A percentile compares a stretch with the other conserved stretches of the same genome.
Conservation (phyloP, 2,797 vertebrate genomes). For the Liparis tanakae region DNA sequence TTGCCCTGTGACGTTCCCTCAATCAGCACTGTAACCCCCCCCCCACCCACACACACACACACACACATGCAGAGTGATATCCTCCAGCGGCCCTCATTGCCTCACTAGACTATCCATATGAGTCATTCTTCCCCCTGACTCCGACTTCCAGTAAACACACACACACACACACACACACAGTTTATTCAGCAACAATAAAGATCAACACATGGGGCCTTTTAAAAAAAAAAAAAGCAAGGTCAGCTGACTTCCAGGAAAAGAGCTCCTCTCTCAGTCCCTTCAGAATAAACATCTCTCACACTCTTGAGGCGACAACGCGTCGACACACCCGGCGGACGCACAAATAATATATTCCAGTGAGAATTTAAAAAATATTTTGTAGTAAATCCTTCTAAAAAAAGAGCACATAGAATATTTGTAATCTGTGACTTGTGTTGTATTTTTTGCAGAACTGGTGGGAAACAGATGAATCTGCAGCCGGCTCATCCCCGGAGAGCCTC, state of each 20-base stretch:
- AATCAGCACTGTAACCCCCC: constrained; percentile 58
- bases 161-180: constrained; percentile 9
- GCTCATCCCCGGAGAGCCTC: constrained; percentile 58
- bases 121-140: constrained; percentile 59
- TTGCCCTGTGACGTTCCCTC: constrained; percentile 74
- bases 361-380: neutral
- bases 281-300: neutral
- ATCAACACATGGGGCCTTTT: constrained; percentile 38
- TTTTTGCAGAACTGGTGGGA: constrained; percentile 42
- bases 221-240: constrained; percentile 10
- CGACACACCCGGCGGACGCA: neutral
- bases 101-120: constrained; percentile 64
- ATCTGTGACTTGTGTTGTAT: neutral
- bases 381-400: neutral
- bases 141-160: constrained; percentile 51
- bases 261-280: neutral
- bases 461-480: constrained; percentile 44
- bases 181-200: constrained; percentile 42
- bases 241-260: constrained; percentile 16
- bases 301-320: neutral
- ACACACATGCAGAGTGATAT: constrained; percentile 41
- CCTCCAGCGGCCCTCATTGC: constrained; percentile 59
- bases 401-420: neutral
- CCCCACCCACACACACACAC: constrained; percentile 23
- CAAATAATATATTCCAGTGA: neutral